Evolutionary conservation across 2,888 invertebrate species (phyloP).

Genomic region (Synergus umbraculus): DNA sequence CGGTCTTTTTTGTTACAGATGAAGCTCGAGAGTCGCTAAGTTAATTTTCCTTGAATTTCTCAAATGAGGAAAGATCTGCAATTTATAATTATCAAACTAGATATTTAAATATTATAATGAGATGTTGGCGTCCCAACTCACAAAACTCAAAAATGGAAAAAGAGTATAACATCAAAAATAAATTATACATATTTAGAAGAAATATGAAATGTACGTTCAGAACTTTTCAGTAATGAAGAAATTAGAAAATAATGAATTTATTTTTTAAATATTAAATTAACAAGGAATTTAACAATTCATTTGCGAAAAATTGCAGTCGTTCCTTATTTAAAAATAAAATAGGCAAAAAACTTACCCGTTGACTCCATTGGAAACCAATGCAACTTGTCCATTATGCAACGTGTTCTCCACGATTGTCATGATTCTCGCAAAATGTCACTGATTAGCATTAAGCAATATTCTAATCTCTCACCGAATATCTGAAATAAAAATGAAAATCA

Average conservation of each 20-base stretch:
- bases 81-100: background rate
- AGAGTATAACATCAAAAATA: too few species aligned
- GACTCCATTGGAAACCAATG: conserved; percentile 56
- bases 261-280: too few species aligned
- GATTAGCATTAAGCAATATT: conserved; percentile 50
- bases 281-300: background rate
- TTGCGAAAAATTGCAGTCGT: background rate
- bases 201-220: too few species aligned
- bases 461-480: conserved; percentile 27
- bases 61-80: background rate
- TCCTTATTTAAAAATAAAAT: background rate
- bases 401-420: conserved; percentile 62
- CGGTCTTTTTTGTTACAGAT: conserved; percentile 8
- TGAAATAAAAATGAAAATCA: conserved; percentile 38
- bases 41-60: conserved; percentile 3
- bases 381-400: conserved; percentile 59
- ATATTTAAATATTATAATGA: too few species aligned
- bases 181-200: too few species aligned
- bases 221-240: too few species aligned
- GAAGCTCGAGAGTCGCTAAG: conserved; percentile 40
- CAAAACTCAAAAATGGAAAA: too few species aligned
- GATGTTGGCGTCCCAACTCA: too few species aligned
- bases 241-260: too few species aligned
- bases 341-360: conserved; percentile 55
- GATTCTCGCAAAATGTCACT: conserved; percentile 18